Base-by-base conservation (phyloP, 2,797 vertebrate genomes). In the Leptoclinus maculatus region DNA sequence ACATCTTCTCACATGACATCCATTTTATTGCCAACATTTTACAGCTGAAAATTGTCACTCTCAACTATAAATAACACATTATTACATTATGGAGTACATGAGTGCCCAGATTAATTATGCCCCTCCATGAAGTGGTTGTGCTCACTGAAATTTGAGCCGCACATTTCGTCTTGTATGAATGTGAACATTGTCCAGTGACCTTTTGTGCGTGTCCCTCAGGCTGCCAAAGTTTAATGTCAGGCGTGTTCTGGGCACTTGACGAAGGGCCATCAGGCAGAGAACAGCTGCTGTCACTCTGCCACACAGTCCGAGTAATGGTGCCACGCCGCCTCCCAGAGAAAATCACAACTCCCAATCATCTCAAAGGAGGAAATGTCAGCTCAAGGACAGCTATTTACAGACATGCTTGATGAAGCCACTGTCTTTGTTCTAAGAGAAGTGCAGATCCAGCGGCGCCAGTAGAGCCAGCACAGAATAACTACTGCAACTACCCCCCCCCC, bases 381-480 rank as follows among this genome's bases (percentile, higher is more conserved):
- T 91, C 83, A 93, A 93, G 92, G 90, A 79, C 88, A 75, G 77
- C 90, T 95, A 93, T 94, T 94, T 85, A 79, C 74, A 83, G 89
- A 84, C 70, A 8, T 21, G 62, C 83, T 73, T 68, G 78, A 86
- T 86, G 70, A 80, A 69, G 62, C 53, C 45, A 4, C 45, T 51
- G 38, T 54, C 39, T 80, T 64, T 69, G 36, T 62, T 1, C 25
- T 54, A 74, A 41, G n/a, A n/a, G 16, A 5, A 17, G 43, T 69
- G 21, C 11, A 51, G 51, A 73, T 78, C 43, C 25, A 68, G 64
- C 25, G 27, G 43, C 54, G 38, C 68, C 27, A 45, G 38, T 32
- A 25, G 41, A 38, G 36, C 54, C 36, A 23, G 10, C 39, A 12
- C 62, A 59, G 32, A 54, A 25, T 27, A 27, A 72, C 45, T 32